A percentile compares a stretch with the other conserved stretches of the same genome.
These are phyloP conservation scores for Dasysyrphus tricinctus DNA, from an alignment of 2,888 invertebrate genomes.

Conservation along the genomic window DNA sequence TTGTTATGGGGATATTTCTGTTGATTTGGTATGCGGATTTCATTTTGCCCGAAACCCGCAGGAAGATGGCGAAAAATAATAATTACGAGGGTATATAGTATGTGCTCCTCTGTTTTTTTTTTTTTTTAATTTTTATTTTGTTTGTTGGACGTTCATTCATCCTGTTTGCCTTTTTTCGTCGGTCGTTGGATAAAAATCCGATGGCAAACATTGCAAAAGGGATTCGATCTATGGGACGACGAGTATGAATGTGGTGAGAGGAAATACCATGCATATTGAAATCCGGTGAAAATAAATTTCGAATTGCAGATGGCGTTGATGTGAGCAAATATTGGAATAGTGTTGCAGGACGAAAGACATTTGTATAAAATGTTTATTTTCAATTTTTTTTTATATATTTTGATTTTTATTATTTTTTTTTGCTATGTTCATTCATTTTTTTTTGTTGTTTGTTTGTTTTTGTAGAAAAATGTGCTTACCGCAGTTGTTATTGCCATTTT, in stretches of 20 bases:
- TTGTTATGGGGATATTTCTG: slow-evolving; percentile 72
- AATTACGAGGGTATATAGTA: slow-evolving; percentile 57
- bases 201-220: slow-evolving; percentile 72
- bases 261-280: slow-evolving; percentile 75
- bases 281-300: slow-evolving; percentile 75
- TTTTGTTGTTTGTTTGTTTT: neutral
- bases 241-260: slow-evolving; percentile 69
- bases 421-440: slow-evolving; percentile 36
- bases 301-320: slow-evolving; percentile 75
- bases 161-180: slow-evolving; percentile 55
- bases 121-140: slow-evolving; percentile 18
- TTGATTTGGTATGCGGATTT: slow-evolving; percentile 75
- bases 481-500: slow-evolving; percentile 66
- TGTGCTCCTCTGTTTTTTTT: slow-evolving; percentile 12
- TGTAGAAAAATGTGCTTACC: slow-evolving; percentile 55
- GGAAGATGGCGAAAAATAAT: slow-evolving; percentile 74
- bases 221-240: slow-evolving; percentile 74
- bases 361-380: slow-evolving; percentile 45
- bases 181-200: slow-evolving; percentile 67
- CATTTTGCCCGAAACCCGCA: slow-evolving; percentile 64
- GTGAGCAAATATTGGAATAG: slow-evolving; percentile 75
- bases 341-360: slow-evolving; percentile 63
- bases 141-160: slow-evolving; percentile 43
- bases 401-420: slow-evolving; percentile 24
- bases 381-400: neutral